Evolutionary conservation across 2,888 invertebrate species (phyloP), one percentile per base, ranked within the genome.

Genomic region (Caenorhabditis angaria): DNA sequence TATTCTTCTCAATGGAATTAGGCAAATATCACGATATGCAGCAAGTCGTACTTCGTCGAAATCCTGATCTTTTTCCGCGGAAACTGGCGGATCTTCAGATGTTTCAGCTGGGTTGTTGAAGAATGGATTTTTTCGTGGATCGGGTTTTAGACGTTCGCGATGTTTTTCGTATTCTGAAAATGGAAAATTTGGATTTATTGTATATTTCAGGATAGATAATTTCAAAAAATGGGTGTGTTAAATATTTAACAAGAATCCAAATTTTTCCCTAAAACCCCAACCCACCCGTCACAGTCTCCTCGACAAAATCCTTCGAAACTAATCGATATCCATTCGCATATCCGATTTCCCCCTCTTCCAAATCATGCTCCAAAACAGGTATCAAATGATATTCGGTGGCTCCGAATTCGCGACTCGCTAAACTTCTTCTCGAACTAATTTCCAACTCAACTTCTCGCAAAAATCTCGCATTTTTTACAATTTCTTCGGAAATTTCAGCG

Each of bases 341-440:
- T 14, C 58, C 65, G 35, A 72, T 65, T 18, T 70, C 72, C n/a
- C n/a, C n/a, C n/a, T n/a, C n/a, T n/a, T n/a, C n/a, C n/a, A n/a
- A n/a, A n/a, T n/a, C n/a, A n/a, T n/a, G n/a, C n/a, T n/a, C n/a
- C n/a, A n/a, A n/a, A 6, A 75, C 72, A 0, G 74, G 68, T 48
- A 77, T 60, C 59, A 77, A 59, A 29, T 77, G 74, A 59, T 62
- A 77, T 53, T 70, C n/a, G n/a, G n/a, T n/a, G n/a, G n/a, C n/a
- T n/a, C n/a, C n/a, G n/a, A n/a, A n/a, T n/a, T 61, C 2, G 47
- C 24, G 1, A 65, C 67, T 3, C 68, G 12, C n/a, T 28, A 68
- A 68, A 68, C 65, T 68, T 59, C 72, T 58, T 53, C 68, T 61
- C 4, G 68, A 59, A 59, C 72, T 65, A 32, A 72, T 65, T 67